Conservation (phyloP, 2,888 invertebrate genomes). For the Oscheius sp. region DNA sequence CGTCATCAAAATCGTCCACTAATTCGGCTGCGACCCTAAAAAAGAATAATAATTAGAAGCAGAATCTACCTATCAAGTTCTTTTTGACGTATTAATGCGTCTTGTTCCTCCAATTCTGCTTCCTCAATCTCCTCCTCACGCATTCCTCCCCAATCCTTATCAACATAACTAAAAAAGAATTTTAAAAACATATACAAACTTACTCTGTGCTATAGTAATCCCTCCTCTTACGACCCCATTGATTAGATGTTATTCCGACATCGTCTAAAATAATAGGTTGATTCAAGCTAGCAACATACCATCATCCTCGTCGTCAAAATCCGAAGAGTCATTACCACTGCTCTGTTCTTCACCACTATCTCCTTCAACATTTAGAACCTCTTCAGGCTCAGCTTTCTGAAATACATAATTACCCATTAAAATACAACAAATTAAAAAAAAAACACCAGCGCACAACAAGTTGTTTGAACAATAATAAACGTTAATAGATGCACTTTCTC, state of each 20-base stretch:
- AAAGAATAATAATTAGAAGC: constrained; percentile 32
- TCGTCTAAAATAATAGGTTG: constrained; percentile 8
- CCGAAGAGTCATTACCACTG: constrained; percentile 44
- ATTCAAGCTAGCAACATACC: background rate
- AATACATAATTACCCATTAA: background rate
- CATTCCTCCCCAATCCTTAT: constrained; percentile 62
- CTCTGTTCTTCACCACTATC: constrained; percentile 47
- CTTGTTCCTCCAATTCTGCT: constrained; percentile 58
- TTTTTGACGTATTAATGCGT: constrained; percentile 62
- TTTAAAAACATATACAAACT: constrained; percentile 14
- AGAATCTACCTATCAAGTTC: constrained; percentile 48
- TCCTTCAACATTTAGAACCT: constrained; percentile 61
- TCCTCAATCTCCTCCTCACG: constrained; percentile 55
- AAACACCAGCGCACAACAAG: too few species aligned
- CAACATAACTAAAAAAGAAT: constrained; percentile 44
- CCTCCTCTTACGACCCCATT: constrained; percentile 72
- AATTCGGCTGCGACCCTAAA: constrained; percentile 21
- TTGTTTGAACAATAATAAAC: too few species aligned
- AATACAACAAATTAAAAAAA: too few species aligned
- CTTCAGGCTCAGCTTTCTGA: constrained; percentile 33
- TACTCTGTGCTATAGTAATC: constrained; percentile 71
- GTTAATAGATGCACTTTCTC: too few species aligned
- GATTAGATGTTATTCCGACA: constrained; percentile 61
- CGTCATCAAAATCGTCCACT: background rate
- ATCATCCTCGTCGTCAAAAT: constrained; percentile 45